Evolutionary conservation across 2,888 invertebrate species (phyloP).

Genomic region (Sericinus montela): DNA sequence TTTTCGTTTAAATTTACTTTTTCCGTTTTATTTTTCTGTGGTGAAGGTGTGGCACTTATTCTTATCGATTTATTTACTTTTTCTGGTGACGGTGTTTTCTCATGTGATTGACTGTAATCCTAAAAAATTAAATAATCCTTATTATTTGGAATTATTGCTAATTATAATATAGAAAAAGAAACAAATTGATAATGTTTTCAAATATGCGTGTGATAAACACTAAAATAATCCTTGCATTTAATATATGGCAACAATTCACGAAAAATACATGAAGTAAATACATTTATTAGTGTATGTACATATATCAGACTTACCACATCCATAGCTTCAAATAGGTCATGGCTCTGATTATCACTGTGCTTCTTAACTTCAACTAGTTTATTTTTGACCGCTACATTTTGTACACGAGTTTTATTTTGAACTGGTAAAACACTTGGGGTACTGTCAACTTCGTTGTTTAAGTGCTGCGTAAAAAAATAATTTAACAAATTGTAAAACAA

Average conservation of each 20-base stretch:
- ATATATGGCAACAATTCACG: too few relatives aligned
- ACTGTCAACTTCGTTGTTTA: not conserved
- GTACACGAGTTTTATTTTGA: not conserved
- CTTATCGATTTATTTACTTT: conserved; percentile 22
- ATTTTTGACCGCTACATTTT: not conserved
- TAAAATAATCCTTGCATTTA: too few relatives aligned
- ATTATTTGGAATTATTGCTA: not conserved
- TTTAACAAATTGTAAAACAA: too few relatives aligned
- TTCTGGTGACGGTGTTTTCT: conserved; percentile 19
- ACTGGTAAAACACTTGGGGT: conserved; percentile 7
- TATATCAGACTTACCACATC: conserved; percentile 31
- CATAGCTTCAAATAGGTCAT: conserved; percentile 28
- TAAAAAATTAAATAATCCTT: not conserved
- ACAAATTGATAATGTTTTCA: too few relatives aligned
- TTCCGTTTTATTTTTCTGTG: conserved; percentile 20
- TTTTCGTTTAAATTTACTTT: conserved; percentile 11
- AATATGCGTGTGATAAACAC: too few relatives aligned
- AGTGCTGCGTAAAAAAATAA: too few relatives aligned
- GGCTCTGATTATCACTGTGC: conserved; percentile 1
- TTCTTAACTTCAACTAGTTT: not conserved
- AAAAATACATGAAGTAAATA: too few relatives aligned
- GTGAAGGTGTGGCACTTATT: conserved; percentile 28
- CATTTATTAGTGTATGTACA: too few relatives aligned
- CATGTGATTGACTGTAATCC: conserved; percentile 10
- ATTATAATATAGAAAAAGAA: too few relatives aligned